Evolutionary conservation across 2,113 vertebrate genomes (phyloP).

Genomic region (Callopanchax toddi): DNA sequence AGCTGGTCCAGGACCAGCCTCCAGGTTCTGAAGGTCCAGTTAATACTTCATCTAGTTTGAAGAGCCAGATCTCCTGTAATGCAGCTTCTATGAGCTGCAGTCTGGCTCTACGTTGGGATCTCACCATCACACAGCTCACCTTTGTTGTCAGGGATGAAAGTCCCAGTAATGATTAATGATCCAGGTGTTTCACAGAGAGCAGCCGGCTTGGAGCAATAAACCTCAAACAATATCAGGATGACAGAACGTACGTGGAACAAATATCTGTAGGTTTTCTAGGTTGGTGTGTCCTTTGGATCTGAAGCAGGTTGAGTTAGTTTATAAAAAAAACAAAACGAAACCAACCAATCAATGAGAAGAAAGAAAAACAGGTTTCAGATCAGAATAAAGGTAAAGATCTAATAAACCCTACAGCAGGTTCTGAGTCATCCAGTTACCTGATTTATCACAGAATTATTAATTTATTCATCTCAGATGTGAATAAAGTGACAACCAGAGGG

Average conservation of each 20-base stretch:
- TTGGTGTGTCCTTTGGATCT: background rate
- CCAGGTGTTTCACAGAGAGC: background rate
- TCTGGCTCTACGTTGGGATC: background rate
- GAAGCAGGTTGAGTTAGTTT: background rate
- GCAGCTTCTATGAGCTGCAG: background rate
- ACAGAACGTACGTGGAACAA: background rate
- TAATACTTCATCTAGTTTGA: too few species aligned
- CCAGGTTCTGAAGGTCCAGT: too few species aligned
- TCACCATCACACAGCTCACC: background rate
- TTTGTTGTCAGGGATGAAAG: constrained; percentile 5
- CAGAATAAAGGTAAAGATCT: too few species aligned
- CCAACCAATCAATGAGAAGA: too few species aligned
- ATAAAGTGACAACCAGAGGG: too few species aligned
- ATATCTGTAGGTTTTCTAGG: background rate
- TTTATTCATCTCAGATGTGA: background rate
- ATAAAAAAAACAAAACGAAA: too few species aligned
- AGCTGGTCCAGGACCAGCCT: too few species aligned
- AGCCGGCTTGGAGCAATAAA: background rate
- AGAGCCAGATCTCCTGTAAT: background rate
- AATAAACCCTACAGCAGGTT: too few species aligned
- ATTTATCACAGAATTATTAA: background rate
- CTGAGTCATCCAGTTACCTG: background rate
- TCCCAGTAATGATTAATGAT: constrained; percentile 7
- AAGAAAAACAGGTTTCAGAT: too few species aligned
- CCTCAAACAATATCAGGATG: background rate